Percentiles rank a stretch among this genome's conserved stretches.
phyloP scores from a whole-genome alignment of 2,797 vertebrate species.

The Setipinna tenuifilis region DNA sequence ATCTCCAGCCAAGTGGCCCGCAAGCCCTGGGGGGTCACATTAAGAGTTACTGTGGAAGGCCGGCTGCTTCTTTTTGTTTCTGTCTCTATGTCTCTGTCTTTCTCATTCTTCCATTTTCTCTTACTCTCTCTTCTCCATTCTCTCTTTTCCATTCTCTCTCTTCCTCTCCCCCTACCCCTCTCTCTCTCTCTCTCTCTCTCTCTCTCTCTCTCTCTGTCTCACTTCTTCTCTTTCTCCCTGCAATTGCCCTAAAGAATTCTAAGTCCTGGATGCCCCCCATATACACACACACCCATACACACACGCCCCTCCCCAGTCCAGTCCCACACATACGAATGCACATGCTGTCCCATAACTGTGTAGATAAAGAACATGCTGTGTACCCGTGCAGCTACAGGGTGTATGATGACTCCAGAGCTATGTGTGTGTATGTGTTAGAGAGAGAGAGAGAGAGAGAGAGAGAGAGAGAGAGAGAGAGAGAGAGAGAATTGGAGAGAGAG shows the following conservation, averaged over 20 bases:
- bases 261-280: not conserved
- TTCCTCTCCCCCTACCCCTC: not conserved
- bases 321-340: not conserved
- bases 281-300: not conserved
- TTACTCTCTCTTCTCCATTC: not conserved
- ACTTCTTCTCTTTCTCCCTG: not conserved
- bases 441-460: not conserved
- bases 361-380: not conserved
- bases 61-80: slow-evolving; percentile 11
- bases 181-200: not conserved
- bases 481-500: too few relatives aligned
- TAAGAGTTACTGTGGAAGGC: slow-evolving; percentile 44
- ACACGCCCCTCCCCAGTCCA: not conserved
- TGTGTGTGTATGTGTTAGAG: slow-evolving; percentile 14
- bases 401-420: too few relatives aligned
- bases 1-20: slow-evolving; percentile 47
- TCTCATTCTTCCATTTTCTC: not conserved
- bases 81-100: not conserved
- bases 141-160: too few relatives aligned
- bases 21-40: slow-evolving; percentile 50
- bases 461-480: not conserved
- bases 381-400: not conserved
- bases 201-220: not conserved
- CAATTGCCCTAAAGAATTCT: slow-evolving; percentile 4
- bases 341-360: not conserved